A percentile compares a stretch with the other conserved stretches of the same genome.
phyloP scores from a whole-genome alignment of 2,113 vertebrate species.

The Aplodontia rufa region DNA sequence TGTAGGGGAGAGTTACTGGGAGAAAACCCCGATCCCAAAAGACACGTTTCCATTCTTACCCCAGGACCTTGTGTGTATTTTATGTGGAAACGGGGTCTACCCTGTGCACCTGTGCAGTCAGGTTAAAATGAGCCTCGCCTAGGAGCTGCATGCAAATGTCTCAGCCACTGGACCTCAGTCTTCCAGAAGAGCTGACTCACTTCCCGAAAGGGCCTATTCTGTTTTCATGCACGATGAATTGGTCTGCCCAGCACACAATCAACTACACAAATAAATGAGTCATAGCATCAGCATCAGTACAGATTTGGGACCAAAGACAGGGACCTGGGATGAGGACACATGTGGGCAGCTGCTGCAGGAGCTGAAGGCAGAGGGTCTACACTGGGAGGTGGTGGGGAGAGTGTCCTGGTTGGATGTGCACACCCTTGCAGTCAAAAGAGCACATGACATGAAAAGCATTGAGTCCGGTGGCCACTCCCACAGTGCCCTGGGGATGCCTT shows the following conservation, averaged over 20 bases:
- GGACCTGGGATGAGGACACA: rapidly evolving
- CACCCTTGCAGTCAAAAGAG: neutral
- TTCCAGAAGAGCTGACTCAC: neutral
- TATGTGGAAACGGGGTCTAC: no score
- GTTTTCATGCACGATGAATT: no score
- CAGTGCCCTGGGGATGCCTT: neutral
- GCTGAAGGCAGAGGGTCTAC: neutral
- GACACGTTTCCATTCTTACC: neutral
- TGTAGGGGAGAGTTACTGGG: no score
- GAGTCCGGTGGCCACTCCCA: neutral
- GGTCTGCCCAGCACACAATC: no score
- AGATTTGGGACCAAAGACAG: neutral
- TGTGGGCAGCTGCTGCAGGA: rapidly evolving
- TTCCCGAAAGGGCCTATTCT: neutral
- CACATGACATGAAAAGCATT: neutral
- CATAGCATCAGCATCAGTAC: neutral
- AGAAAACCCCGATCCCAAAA: no score
- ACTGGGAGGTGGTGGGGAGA: no score
- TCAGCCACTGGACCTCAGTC: no score
- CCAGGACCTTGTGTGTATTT: no score
- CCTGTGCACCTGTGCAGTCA: no score
- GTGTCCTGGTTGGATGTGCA: no score
- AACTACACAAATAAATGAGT: neutral
- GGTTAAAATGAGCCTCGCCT: neutral
- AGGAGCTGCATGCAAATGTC: no score